Percentiles rank a stretch among this genome's conserved stretches.
phyloP scores from a whole-genome alignment of 2,113 vertebrate genomes.

The Dasyprocta punctata region DNA sequence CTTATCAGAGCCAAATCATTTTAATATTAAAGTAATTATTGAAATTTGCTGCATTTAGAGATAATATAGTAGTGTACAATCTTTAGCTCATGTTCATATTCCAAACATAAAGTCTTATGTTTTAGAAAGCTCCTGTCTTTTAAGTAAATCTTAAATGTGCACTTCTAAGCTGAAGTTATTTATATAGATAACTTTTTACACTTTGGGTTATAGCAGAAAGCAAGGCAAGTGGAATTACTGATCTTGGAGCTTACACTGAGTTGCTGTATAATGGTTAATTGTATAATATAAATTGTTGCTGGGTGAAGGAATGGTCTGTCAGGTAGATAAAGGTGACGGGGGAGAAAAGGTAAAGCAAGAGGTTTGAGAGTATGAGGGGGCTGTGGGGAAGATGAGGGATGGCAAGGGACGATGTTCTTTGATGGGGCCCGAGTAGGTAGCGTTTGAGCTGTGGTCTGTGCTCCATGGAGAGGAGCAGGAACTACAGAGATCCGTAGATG shows the following conservation, averaged over 20 bases:
- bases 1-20: background rate
- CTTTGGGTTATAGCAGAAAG: slow-evolving; percentile 1
- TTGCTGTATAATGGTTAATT: background rate
- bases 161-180: background rate
- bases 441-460: background rate
- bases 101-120: slow-evolving; percentile 8
- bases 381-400: background rate
- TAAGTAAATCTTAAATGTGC: background rate
- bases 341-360: background rate
- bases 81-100: slow-evolving; percentile 18
- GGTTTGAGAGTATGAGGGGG: background rate
- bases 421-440: background rate
- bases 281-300: background rate
- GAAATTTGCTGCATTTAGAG: background rate
- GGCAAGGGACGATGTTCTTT: background rate
- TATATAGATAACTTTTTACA: background rate
- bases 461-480: background rate
- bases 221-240: background rate
- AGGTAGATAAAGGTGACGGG: background rate
- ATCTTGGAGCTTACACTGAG: background rate
- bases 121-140: background rate
- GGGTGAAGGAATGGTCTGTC: background rate
- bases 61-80: background rate
- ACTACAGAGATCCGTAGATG: background rate
- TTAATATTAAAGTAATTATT: slow-evolving; percentile 34